These are phyloP conservation scores for Argyresthia goedartella DNA, from an alignment of 2,888 invertebrate species.

Conservation along the genomic window DNA sequence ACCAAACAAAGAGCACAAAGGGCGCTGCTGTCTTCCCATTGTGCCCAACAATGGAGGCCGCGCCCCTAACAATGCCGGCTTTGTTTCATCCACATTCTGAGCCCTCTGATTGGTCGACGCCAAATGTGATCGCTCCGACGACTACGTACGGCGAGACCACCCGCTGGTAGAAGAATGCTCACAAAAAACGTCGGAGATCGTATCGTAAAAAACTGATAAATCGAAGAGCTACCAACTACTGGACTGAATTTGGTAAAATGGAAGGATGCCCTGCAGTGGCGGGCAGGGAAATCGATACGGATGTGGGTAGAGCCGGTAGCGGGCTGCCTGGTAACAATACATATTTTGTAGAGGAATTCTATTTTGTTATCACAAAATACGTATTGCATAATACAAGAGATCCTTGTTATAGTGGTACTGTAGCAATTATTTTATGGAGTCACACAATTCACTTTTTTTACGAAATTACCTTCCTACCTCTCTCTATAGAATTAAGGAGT, in stretches of 20 bases:
- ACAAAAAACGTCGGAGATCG: not conserved
- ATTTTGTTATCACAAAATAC: too few relatives aligned
- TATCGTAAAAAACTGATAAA: slow-evolving; percentile 5
- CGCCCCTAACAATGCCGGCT: slow-evolving; percentile 51
- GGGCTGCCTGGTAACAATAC: not conserved
- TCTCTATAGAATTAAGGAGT: too few relatives aligned
- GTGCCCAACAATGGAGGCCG: slow-evolving; percentile 51
- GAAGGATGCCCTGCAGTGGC: not conserved
- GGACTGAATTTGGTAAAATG: not conserved
- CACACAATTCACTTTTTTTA: too few relatives aligned
- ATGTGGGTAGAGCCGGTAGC: not conserved
- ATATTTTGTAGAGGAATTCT: too few relatives aligned
- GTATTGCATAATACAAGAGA: too few relatives aligned
- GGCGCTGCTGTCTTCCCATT: slow-evolving; percentile 59
- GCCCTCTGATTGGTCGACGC: slow-evolving; percentile 39
- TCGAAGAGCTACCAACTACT: slow-evolving; percentile 4
- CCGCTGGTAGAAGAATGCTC: slow-evolving; percentile 37
- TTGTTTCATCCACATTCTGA: slow-evolving; percentile 53
- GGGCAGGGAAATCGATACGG: not conserved
- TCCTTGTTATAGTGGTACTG: too few relatives aligned
- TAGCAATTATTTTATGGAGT: too few relatives aligned
- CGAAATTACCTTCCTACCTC: too few relatives aligned
- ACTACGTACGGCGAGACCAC: slow-evolving; percentile 29
- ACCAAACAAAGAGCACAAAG: slow-evolving; percentile 52
- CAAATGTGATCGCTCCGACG: not conserved